Percentiles rank a stretch among this genome's conserved stretches.
Evolutionary conservation across 2,797 vertebrate genomes (phyloP).

Genomic region (Sebastolobus altivelis): DNA sequence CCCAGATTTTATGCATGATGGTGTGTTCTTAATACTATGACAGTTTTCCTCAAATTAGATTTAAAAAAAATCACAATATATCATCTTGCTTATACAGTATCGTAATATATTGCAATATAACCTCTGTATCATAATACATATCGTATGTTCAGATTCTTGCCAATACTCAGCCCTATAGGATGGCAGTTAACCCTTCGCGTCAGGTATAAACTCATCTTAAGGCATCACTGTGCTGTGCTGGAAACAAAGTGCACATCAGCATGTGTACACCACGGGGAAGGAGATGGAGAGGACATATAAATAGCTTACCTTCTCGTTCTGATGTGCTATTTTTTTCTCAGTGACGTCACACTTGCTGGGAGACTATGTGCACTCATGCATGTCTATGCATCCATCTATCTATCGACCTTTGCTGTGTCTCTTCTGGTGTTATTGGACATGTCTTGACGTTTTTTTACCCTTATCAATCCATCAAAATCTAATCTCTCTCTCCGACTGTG

Average conservation of each 20-base stretch:
- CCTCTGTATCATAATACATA: too few species aligned
- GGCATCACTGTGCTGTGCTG: too few species aligned
- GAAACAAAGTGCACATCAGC: conserved; percentile 7
- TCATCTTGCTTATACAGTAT: too few species aligned
- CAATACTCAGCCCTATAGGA: too few species aligned
- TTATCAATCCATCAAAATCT: conserved; percentile 20
- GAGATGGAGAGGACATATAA: conserved; percentile 5
- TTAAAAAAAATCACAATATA: too few species aligned
- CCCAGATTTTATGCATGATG: too few species aligned
- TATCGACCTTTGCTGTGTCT: background rate
- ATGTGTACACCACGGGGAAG: background rate
- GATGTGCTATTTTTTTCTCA: conserved; percentile 15
- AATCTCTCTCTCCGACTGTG: background rate
- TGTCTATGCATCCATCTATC: background rate
- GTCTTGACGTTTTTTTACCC: background rate
- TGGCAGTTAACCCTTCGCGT: too few species aligned
- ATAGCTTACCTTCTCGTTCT: conserved; percentile 20
- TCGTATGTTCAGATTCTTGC: too few species aligned
- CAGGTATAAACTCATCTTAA: background rate
- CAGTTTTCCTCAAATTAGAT: background rate
- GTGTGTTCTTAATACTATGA: background rate
- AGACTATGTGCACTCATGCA: background rate
- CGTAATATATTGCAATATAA: too few species aligned
- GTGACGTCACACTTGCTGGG: conserved; percentile 6
- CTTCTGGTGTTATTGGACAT: background rate